These are phyloP conservation scores for Hycleus phaleratus DNA, from an alignment of 1,140 invertebrate genomes.

Conservation along the genomic window DNA sequence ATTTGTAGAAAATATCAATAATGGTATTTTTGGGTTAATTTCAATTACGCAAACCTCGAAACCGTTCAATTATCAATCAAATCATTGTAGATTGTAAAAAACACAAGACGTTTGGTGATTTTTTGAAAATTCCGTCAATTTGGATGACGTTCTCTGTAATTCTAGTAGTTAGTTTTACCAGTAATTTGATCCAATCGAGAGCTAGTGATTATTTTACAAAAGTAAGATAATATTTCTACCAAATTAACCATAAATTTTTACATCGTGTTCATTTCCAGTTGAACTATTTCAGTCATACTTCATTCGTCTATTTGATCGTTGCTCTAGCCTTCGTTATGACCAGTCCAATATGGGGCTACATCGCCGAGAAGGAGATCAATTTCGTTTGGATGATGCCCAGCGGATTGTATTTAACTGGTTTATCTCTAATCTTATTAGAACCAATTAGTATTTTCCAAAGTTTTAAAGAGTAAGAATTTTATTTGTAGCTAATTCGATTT, in stretches of 20 bases:
- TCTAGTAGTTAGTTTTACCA: neutral
- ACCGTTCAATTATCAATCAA: no score
- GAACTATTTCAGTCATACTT: neutral
- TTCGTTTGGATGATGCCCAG: conserved; percentile 6
- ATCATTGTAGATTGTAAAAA: no score
- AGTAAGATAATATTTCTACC: neutral
- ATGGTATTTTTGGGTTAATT: no score
- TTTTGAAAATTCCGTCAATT: neutral
- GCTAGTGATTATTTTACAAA: neutral
- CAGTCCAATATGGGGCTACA: neutral
- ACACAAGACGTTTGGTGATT: neutral
- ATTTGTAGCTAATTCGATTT: no score
- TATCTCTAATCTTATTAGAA: neutral
- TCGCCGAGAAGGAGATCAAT: neutral
- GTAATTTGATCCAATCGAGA: neutral
- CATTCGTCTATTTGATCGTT: neutral
- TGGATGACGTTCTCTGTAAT: neutral
- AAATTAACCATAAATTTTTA: no score
- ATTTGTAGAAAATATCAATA: no score
- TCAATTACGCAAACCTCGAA: no score
- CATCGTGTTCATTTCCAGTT: no score
- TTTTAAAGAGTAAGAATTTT: no score
- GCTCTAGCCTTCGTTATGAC: neutral
- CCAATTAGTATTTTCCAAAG: neutral
- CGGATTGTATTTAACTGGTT: conserved; percentile 1